Evolutionary conservation across 1,140 invertebrate genomes (phyloP).

Genomic region (Rhysida immarginata): DNA sequence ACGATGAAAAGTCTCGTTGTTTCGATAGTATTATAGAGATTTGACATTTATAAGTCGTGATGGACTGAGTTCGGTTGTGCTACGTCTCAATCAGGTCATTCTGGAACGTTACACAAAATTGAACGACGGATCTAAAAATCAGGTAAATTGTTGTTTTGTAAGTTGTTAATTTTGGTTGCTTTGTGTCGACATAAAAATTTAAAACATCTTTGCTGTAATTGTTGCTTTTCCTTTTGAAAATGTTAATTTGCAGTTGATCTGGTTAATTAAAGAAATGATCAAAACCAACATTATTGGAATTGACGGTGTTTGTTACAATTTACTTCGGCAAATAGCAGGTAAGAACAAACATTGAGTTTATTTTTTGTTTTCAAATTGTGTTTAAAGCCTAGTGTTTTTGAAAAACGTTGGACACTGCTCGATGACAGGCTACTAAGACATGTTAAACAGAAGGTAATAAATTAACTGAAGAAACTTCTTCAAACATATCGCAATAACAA

Average conservation of each 20-base stretch:
- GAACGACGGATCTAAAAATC: conserved; percentile 56
- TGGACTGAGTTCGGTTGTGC: conserved; percentile 62
- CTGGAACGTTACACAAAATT: conserved; percentile 78
- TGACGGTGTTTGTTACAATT: conserved; percentile 75
- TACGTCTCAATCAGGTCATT: conserved; percentile 63
- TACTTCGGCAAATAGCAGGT: conserved; percentile 77
- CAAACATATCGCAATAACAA: too few relatives aligned
- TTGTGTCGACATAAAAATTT: too few relatives aligned
- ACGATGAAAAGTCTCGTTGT: too few relatives aligned
- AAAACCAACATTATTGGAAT: conserved; percentile 68
- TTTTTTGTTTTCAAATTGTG: too few relatives aligned
- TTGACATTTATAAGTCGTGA: conserved; percentile 76
- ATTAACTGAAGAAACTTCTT: too few relatives aligned
- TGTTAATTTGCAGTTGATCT: conserved; percentile 32
- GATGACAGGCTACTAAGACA: too few relatives aligned
- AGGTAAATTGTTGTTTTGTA: conserved; percentile 33
- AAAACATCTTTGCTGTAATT: background rate
- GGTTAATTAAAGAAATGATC: conserved; percentile 60
- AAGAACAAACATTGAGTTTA: conserved; percentile 3
- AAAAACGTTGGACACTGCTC: too few relatives aligned
- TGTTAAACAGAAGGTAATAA: too few relatives aligned
- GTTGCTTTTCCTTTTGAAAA: too few relatives aligned
- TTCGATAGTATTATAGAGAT: conserved; percentile 62
- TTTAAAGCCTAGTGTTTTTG: too few relatives aligned
- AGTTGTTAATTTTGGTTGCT: too few relatives aligned